These are phyloP conservation scores for Machimus rusticus DNA, from an alignment of 2,888 invertebrate species.

Conservation along the genomic window DNA sequence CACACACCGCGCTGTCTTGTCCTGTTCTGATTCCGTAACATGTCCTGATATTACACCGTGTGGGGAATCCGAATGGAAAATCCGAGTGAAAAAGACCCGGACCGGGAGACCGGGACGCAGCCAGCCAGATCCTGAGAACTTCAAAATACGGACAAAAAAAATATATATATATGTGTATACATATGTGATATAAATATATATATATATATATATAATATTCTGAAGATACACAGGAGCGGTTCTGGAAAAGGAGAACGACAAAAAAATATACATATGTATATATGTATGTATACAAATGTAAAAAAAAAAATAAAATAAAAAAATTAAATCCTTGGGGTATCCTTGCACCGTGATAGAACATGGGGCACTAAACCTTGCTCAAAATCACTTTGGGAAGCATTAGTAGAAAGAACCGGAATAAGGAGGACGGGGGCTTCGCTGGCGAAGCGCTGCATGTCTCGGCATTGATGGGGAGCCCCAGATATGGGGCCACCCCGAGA, in stretches of 20 bases:
- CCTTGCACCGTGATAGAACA: conserved; percentile 38
- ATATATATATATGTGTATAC: no score
- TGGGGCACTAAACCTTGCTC: conserved; percentile 45
- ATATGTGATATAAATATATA: no score
- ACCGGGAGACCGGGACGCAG: neutral
- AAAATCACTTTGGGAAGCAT: conserved; percentile 45
- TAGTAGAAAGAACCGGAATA: conserved; percentile 22
- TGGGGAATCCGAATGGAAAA: conserved; percentile 28
- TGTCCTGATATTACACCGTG: conserved; percentile 29
- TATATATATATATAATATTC: neutral
- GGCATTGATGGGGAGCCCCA: conserved; percentile 8
- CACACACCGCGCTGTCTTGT: neutral
- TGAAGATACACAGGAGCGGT: neutral
- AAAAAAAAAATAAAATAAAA: neutral
- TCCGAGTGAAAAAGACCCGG: neutral
- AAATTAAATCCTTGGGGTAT: conserved; percentile 45
- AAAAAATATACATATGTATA: neutral
- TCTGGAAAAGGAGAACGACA: neutral
- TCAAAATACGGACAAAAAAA: conserved; percentile 1
- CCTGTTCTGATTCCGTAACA: conserved; percentile 22
- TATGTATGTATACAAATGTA: no score
- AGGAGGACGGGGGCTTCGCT: neutral
- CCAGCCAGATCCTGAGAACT: neutral
- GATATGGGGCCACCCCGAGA: neutral
- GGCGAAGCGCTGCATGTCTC: neutral